phyloP scores from a whole-genome alignment of 1,140 invertebrate genomes.

The Metaphire vulgaris region DNA sequence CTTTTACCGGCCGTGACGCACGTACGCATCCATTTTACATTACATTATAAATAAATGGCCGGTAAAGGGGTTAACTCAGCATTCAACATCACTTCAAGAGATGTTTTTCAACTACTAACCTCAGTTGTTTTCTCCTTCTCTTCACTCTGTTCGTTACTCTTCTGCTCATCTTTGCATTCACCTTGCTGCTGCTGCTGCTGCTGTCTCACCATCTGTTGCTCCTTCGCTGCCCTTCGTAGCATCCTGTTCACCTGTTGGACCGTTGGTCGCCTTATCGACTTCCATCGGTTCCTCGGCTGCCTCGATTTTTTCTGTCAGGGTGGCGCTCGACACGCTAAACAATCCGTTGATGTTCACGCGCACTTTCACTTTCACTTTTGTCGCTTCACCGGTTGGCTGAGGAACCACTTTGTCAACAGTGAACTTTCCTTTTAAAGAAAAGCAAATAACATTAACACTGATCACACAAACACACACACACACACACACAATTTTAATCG shows the following conservation, averaged over 20 bases:
- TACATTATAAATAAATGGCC: no score
- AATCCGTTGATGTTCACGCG: slow-evolving; percentile 88
- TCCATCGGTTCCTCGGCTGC: slow-evolving; percentile 42
- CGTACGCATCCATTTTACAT: no score
- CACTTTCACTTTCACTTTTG: slow-evolving; percentile 93
- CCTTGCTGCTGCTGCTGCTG: background rate
- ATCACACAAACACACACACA: no score
- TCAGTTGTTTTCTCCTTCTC: background rate
- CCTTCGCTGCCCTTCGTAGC: slow-evolving; percentile 23
- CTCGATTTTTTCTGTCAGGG: slow-evolving; percentile 68
- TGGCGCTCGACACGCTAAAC: slow-evolving; percentile 70
- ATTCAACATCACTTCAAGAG: no score
- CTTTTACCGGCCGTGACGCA: no score
- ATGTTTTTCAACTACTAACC: background rate
- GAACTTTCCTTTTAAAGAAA: slow-evolving; percentile 74
- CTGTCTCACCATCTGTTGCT: no score
- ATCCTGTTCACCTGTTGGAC: background rate
- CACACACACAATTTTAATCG: no score
- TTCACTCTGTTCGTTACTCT: background rate
- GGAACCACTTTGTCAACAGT: slow-evolving; percentile 74
- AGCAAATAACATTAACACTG: no score
- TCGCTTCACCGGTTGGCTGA: slow-evolving; percentile 72
- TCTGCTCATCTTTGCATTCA: slow-evolving; percentile 11
- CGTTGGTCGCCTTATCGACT: slow-evolving; percentile 33
- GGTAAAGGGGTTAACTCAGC: no score